Evolutionary conservation across 2,888 invertebrate genomes (phyloP), one percentile per base, ranked within the genome.

Genomic region (Myopa testacea): DNA sequence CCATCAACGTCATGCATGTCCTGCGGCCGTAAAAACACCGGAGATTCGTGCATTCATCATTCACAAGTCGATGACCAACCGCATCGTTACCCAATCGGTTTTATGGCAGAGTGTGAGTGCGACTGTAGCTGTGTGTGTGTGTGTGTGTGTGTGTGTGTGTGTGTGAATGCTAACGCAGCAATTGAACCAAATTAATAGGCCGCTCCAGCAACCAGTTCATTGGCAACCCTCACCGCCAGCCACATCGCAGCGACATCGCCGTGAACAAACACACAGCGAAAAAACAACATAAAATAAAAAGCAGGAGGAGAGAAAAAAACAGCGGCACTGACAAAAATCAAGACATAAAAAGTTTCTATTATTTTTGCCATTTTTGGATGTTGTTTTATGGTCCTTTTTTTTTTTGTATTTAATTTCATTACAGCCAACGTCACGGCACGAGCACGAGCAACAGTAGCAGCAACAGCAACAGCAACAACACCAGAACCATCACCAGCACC

Each of bases 361-460:
- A 34, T 62, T 45, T 77, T 19, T 60, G 34, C 70, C 45, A 45
- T 71, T 71, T 70, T 50, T 63, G 55, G 34, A 62, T 71, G 75
- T 69, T 63, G 72, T 68, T 71, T 73, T 78, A 72, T 78, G 52
- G 50, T 37, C 63, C 6, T 26, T 60, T 78, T 78, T 63, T 26
- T 60, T 78, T 78, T 63, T 72, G 58, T 72, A 58, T 63, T 52
- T 75, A 45, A 14, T 65, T 67, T 75, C 63, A 62, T 74, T 70
- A 62, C 78, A 76, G 78, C 75, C 72, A 68, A 70, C 75, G 72
- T 65, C 75, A 58, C 68, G 38, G 37, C 67, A 78, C 62, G 69
- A 78, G 37, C 65, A 76, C 58, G 70, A 77, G 73, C 26, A 45
- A 76, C 67, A 76, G 45, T 16, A 72, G 52, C 63, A 16, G 58